These are phyloP conservation scores for Amblyornis subalaris DNA, from an alignment of 2,113 vertebrate genomes.

Conservation along the genomic window DNA sequence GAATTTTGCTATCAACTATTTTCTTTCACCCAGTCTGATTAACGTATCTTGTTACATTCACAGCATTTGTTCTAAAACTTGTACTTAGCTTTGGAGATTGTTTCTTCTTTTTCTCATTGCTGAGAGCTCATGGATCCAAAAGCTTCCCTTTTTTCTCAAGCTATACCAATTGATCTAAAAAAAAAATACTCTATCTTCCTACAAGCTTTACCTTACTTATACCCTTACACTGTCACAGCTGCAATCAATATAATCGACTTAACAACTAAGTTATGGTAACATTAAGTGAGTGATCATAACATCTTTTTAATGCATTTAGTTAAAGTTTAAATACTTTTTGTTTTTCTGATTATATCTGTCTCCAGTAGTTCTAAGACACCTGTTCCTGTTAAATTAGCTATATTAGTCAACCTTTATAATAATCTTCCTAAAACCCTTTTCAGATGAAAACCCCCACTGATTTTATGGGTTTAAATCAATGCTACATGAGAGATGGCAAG, in stretches of 20 bases:
- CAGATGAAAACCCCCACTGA: background rate
- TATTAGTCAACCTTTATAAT: background rate
- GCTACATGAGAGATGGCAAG: background rate
- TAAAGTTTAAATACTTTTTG: background rate
- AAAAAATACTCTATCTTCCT: background rate
- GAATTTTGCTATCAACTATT: background rate
- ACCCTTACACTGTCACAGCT: background rate
- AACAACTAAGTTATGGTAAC: background rate
- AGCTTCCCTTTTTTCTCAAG: background rate
- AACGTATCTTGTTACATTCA: background rate
- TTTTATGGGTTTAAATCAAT: background rate
- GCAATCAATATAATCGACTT: background rate
- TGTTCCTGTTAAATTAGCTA: background rate
- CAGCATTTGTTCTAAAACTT: background rate
- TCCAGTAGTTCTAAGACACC: background rate
- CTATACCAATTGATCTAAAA: background rate
- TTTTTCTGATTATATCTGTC: background rate
- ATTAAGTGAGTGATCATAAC: background rate
- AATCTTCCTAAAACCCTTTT: background rate
- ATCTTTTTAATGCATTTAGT: slow-evolving; percentile 2
- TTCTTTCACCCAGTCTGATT: background rate
- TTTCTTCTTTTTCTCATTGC: background rate
- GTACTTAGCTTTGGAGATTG: background rate
- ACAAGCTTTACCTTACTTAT: background rate
- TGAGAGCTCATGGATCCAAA: background rate